A percentile compares a stretch with the other conserved stretches of the same genome.
phyloP scores from a whole-genome alignment of 2,113 vertebrate genomes.

The Rhabdornis inornatus region DNA sequence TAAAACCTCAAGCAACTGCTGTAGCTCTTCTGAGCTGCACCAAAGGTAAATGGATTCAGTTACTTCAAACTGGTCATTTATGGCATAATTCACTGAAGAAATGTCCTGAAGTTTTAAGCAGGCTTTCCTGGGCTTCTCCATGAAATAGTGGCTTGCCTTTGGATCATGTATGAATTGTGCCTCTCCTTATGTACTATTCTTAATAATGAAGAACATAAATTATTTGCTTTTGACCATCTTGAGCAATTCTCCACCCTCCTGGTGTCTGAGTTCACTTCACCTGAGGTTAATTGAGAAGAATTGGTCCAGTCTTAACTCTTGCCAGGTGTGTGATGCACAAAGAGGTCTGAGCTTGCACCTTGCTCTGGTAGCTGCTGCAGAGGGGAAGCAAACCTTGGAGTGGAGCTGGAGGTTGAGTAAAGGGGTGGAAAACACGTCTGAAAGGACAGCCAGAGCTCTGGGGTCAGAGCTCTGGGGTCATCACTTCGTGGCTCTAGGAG shows the following conservation, averaged over 20 bases:
- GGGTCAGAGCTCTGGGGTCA: background rate
- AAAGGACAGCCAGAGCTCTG: background rate
- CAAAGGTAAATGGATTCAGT: background rate
- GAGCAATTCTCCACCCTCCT: background rate
- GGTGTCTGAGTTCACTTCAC: background rate
- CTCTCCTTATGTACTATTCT: background rate
- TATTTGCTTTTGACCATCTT: background rate
- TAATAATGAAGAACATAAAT: background rate
- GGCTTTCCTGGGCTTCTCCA: background rate
- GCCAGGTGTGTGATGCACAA: too few species aligned
- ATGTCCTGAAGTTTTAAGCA: background rate
- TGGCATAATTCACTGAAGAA: background rate
- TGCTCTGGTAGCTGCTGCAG: background rate
- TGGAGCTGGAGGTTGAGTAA: background rate
- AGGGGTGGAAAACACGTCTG: background rate
- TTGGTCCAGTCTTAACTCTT: background rate
- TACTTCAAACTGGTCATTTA: background rate
- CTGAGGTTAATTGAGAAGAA: background rate
- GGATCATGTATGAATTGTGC: rapidly evolving
- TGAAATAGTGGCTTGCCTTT: background rate
- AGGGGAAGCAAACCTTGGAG: background rate
- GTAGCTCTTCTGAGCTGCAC: background rate
- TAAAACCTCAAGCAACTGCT: background rate
- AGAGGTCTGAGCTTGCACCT: background rate
- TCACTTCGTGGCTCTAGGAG: background rate